These are phyloP conservation scores for Cyclophora punctaria DNA, from an alignment of 2,888 invertebrate species.

Conservation along the genomic window DNA sequence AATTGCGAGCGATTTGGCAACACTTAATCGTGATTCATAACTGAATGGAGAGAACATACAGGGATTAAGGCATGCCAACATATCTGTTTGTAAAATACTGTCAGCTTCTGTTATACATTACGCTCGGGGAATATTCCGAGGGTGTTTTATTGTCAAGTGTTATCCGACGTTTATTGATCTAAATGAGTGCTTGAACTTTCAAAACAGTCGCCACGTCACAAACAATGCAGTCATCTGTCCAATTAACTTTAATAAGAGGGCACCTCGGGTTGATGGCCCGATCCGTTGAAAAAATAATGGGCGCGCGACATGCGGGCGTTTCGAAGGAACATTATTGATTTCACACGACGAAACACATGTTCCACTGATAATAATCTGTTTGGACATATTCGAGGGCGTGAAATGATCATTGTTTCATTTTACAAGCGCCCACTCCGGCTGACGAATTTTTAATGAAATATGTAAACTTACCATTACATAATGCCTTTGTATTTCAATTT, in stretches of 20 bases:
- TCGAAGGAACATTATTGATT: conserved; percentile 47
- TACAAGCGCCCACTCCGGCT: neutral
- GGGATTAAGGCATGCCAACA: conserved; percentile 64
- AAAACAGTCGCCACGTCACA: conserved; percentile 14
- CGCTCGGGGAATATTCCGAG: conserved; percentile 12
- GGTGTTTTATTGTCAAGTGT: conserved; percentile 23
- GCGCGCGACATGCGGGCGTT: conserved; percentile 44
- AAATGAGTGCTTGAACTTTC: conserved; percentile 12
- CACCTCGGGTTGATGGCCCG: conserved; percentile 24
- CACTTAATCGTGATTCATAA: conserved; percentile 74
- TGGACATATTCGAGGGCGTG: conserved; percentile 18
- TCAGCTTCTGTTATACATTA: conserved; percentile 35
- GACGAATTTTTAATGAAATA: conserved; percentile 1
- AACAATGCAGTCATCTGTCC: conserved; percentile 26
- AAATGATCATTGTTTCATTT: neutral
- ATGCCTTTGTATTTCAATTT: conserved; percentile 92
- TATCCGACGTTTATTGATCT: conserved; percentile 12
- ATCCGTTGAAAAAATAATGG: conserved; percentile 36
- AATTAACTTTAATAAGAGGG: conserved; percentile 36
- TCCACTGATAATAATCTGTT: conserved; percentile 44
- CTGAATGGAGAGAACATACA: conserved; percentile 58
- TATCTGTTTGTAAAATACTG: conserved; percentile 46
- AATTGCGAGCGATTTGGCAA: conserved; percentile 74
- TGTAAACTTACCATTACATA: conserved; percentile 88
- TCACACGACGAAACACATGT: conserved; percentile 44